Conservation (phyloP, 2,888 invertebrate species). For the Cetonia aurata region DNA sequence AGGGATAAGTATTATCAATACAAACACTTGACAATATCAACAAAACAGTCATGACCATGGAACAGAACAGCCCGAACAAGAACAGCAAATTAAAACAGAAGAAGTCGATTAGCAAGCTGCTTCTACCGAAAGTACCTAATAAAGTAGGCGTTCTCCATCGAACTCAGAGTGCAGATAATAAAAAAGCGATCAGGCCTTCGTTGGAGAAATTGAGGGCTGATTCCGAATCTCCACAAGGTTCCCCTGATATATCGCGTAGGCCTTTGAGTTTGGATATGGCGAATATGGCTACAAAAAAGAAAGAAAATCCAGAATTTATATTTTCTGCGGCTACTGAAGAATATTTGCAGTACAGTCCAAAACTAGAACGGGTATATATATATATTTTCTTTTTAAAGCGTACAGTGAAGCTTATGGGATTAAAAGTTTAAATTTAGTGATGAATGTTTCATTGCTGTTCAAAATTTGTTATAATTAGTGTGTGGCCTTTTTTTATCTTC, state of each 20-base stretch:
- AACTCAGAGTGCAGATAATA: conserved; percentile 49
- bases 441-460: too few relatives aligned
- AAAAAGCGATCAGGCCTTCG: conserved; percentile 45
- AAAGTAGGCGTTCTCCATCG: conserved; percentile 61
- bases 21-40: conserved; percentile 26
- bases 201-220: conserved; percentile 49
- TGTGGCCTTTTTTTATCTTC: too few relatives aligned
- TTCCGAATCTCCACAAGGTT: conserved; percentile 53
- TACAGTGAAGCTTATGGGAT: too few relatives aligned
- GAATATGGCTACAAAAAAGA: conserved; percentile 54
- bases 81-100: conserved; percentile 59
- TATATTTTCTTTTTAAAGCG: background rate
- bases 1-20: background rate
- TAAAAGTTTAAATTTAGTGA: too few relatives aligned
- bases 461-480: too few relatives aligned
- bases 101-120: conserved; percentile 61
- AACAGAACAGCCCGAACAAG: conserved; percentile 55
- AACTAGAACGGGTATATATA: conserved; percentile 34
- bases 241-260: conserved; percentile 59
- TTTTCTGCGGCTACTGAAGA: conserved; percentile 37
- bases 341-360: conserved; percentile 40
- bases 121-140: conserved; percentile 64
- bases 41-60: conserved; percentile 57
- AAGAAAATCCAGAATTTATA: conserved; percentile 34
- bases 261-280: conserved; percentile 63